A percentile compares a stretch with the other conserved stretches of the same genome.
phyloP scores from a whole-genome alignment of 2,888 invertebrate species.

The Lottia gigantea region DNA sequence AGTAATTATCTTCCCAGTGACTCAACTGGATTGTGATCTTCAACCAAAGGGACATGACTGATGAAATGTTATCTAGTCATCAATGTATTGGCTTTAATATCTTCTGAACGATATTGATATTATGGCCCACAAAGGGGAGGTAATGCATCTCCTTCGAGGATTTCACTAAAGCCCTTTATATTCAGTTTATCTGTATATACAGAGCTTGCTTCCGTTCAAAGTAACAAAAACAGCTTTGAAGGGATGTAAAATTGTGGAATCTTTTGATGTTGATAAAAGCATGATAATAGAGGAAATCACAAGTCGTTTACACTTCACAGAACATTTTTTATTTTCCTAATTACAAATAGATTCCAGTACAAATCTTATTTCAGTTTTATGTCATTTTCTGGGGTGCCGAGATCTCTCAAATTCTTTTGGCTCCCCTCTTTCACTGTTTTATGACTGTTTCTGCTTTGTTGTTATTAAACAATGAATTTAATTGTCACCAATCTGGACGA shows the following conservation, averaged over 20 bases:
- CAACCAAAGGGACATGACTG: too few species aligned
- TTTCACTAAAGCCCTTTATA: constrained; percentile 8
- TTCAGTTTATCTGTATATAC: constrained; percentile 5
- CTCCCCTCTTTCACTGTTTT: constrained; percentile 3
- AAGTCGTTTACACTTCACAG: constrained; percentile 4
- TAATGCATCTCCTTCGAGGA: background rate
- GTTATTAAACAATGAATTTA: constrained; percentile 11
- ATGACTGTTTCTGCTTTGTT: constrained; percentile 8
- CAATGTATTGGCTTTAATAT: too few species aligned
- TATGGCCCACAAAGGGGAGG: constrained; percentile 7
- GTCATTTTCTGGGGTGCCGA: background rate
- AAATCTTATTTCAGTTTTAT: constrained; percentile 9
- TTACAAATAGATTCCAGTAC: constrained; percentile 8
- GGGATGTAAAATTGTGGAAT: background rate
- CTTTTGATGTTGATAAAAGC: constrained; percentile 2
- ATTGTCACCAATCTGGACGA: constrained; percentile 6
- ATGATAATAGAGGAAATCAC: constrained; percentile 7
- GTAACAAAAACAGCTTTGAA: constrained; percentile 7
- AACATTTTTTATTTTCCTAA: constrained; percentile 7
- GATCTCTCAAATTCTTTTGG: constrained; percentile 3
- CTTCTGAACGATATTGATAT: background rate
- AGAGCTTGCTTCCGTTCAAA: background rate
- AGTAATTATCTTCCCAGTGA: too few species aligned
- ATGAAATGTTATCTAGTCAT: too few species aligned
- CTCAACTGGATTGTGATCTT: too few species aligned